Evolutionary conservation across 2,888 invertebrate genomes (phyloP), one percentile per base, ranked within the genome.

Genomic region (Idaea aversata): DNA sequence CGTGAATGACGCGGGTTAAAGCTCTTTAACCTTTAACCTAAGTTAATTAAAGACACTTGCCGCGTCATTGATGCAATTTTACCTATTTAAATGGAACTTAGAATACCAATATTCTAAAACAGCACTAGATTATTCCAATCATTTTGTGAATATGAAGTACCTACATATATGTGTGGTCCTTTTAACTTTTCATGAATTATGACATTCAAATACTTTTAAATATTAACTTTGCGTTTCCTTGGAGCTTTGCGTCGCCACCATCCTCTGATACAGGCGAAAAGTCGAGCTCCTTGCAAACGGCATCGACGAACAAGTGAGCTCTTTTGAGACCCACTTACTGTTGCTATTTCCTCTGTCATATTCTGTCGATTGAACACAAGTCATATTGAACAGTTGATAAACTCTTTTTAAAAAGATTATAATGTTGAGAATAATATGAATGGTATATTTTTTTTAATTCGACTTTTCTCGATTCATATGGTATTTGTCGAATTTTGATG

Each of bases 241-340:
- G 86, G 85, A 34, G 83, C 77, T 66, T 84, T 88, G 59, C 88
- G 88, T 58, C 86, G 80, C 91, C 91, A 91, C 90, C 89, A 91
- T 25, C 90, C 87, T 57, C 90, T 81, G 4, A 92, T 68, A 69
- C 91, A 90, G 1, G 89, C 80, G 35, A 91, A 70, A 6, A 92
- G 74, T 59, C 85, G 82, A 0, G 88, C 83, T 0, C 91, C 90
- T 66, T 88, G 90, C 16, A 79, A 71, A 4, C 91, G 88, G 70
- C 90, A 93, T 58, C 85, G 83, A 59, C 82, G 85, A 10, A 81
- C 85, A 62, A 93, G 71, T 3, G 80, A 77, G 70, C 82, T 86
- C 72, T 85, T 90, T 38, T 83, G 86, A 7, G 87, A 86, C 15
- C 75, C 77, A 67, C 73, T 79, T 13, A 72, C 71, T n/a, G 77